Conservation (phyloP, 2,888 invertebrate species). For the Melitaea athalia region DNA sequence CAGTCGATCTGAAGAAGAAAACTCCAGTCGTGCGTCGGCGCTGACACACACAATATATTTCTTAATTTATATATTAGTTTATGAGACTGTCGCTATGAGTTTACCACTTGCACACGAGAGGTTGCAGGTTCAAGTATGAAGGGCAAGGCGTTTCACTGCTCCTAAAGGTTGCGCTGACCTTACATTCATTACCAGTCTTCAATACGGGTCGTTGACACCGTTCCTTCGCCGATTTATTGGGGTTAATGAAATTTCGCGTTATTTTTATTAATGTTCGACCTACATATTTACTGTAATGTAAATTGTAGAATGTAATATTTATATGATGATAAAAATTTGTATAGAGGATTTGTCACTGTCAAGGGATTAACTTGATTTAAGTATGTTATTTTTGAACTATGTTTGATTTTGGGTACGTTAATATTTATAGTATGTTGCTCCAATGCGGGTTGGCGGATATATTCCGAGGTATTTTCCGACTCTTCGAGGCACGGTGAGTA, state of each 20-base stretch:
- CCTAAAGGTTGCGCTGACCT: constrained; percentile 28
- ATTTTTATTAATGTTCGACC: constrained; percentile 5
- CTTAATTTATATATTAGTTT: background rate
- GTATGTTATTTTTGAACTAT: too few species aligned
- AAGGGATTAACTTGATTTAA: too few species aligned
- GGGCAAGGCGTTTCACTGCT: constrained; percentile 28
- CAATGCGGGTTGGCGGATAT: too few species aligned
- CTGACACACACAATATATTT: background rate
- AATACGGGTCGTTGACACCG: constrained; percentile 22
- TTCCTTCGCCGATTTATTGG: constrained; percentile 20
- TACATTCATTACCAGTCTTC: constrained; percentile 24
- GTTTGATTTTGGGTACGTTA: too few species aligned
- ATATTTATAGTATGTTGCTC: too few species aligned
- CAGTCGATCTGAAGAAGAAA: too few species aligned
- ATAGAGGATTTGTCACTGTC: too few species aligned
- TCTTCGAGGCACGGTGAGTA: too few species aligned
- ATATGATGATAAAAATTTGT: too few species aligned
- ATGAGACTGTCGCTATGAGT: background rate
- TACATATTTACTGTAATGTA: background rate
- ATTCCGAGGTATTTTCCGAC: too few species aligned
- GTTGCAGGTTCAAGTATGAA: constrained; percentile 32
- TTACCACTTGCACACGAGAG: background rate
- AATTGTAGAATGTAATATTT: background rate
- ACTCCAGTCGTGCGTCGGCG: too few species aligned
- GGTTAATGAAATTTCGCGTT: constrained; percentile 20